phyloP scores from a whole-genome alignment of 2,797 vertebrate species.

The Microctenopoma steveboyesi region DNA sequence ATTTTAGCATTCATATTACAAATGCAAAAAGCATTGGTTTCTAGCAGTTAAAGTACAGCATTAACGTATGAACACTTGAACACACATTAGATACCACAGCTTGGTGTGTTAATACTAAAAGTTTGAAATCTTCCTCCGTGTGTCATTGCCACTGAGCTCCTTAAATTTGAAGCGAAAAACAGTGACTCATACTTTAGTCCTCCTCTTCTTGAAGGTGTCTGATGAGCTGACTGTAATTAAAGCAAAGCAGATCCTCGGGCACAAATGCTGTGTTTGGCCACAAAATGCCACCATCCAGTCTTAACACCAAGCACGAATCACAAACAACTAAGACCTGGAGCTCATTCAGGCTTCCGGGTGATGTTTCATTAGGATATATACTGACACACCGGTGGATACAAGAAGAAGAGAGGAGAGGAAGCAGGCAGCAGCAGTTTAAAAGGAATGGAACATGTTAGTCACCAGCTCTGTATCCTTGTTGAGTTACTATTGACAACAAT shows the following conservation, averaged over 20 bases:
- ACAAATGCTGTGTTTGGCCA: conserved; percentile 23
- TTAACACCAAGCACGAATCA: conserved; percentile 30
- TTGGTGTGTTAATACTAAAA: background rate
- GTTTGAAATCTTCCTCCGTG: conserved; percentile 15
- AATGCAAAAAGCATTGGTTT: too few species aligned
- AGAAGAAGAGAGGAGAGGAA: too few species aligned
- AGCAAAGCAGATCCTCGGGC: conserved; percentile 31
- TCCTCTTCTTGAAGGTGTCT: conserved; percentile 31
- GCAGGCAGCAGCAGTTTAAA: too few species aligned
- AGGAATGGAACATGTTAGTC: too few species aligned
- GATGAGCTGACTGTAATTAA: conserved; percentile 52
- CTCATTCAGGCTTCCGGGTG: conserved; percentile 4
- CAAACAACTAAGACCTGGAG: conserved; percentile 25
- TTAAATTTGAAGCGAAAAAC: conserved; percentile 46
- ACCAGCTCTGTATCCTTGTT: too few species aligned
- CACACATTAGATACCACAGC: background rate
- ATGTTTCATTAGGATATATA: background rate
- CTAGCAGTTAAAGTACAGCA: too few species aligned
- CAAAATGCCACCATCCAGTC: conserved; percentile 18
- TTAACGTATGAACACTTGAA: too few species aligned
- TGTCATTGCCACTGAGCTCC: conserved; percentile 28
- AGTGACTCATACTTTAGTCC: conserved; percentile 47
- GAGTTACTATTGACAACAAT: too few species aligned
- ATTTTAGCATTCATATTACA: background rate
- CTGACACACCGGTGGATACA: background rate